A percentile compares a stretch with the other conserved stretches of the same genome.
Evolutionary conservation across 1,140 invertebrate species (phyloP).

Genomic region (Drosophila mojavensis): DNA sequence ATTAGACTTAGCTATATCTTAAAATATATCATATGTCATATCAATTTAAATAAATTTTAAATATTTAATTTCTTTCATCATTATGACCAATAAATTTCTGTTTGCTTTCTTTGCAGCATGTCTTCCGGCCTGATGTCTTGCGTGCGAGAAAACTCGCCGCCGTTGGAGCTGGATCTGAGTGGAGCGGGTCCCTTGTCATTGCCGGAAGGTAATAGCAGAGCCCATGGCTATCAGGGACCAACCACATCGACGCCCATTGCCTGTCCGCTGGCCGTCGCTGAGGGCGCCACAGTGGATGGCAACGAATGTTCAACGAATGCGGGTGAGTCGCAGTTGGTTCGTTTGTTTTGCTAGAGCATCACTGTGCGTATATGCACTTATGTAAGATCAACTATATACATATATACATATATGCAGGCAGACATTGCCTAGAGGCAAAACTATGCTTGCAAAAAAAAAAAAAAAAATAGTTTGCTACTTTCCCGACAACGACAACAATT

Average conservation of each 20-base stretch:
- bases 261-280: slow-evolving; percentile 38
- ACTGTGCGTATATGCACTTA: neutral
- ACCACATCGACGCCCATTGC: slow-evolving; percentile 67
- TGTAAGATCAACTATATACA: neutral
- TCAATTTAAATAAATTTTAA: too few species aligned
- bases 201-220: slow-evolving; percentile 48
- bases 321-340: slow-evolving; percentile 54
- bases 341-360: slow-evolving; percentile 10
- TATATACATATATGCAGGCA: neutral
- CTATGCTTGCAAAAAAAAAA: slow-evolving; percentile 22
- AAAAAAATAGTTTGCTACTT: slow-evolving; percentile 41
- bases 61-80: neutral
- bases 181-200: slow-evolving; percentile 71
- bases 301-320: slow-evolving; percentile 42
- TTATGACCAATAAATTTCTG: slow-evolving; percentile 22
- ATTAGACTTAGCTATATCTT: too few species aligned
- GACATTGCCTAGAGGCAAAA: slow-evolving; percentile 4
- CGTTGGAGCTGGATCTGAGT: slow-evolving; percentile 73
- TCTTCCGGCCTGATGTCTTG: slow-evolving; percentile 85
- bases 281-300: slow-evolving; percentile 40
- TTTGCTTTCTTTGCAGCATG: slow-evolving; percentile 68
- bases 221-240: slow-evolving; percentile 47
- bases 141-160: slow-evolving; percentile 85
- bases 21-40: too few species aligned
- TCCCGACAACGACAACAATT: slow-evolving; percentile 36